phyloP scores from a whole-genome alignment of 2,888 invertebrate species.

The Trichogramma evanescens region DNA sequence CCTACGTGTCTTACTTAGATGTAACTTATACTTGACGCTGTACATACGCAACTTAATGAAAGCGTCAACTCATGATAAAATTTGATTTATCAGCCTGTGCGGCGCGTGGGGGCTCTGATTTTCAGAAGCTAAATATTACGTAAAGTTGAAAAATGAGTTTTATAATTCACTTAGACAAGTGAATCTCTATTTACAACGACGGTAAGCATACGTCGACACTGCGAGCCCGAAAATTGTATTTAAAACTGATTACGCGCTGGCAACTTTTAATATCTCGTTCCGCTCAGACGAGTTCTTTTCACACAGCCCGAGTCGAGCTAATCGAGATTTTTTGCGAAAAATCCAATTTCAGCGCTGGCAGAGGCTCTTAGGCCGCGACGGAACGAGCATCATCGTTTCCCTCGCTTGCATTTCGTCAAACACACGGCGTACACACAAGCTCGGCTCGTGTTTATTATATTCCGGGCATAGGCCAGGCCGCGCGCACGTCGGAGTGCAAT shows the following conservation, averaged over 20 bases:
- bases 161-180: constrained; percentile 19
- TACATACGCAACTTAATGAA: constrained; percentile 6
- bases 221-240: not conserved
- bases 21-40: no score
- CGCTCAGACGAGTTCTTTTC: no score
- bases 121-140: constrained; percentile 9
- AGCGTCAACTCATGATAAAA: not conserved
- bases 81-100: constrained; percentile 2
- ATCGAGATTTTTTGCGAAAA: no score
- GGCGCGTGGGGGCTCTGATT: not conserved
- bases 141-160: constrained; percentile 21
- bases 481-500: constrained; percentile 28
- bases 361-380: no score
- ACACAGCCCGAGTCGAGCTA: no score
- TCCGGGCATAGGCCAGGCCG: not conserved
- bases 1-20: no score
- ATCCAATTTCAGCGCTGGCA: no score
- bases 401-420: not conserved
- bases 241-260: not conserved
- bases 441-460: not conserved
- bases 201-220: constrained; percentile 19
- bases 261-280: no score
- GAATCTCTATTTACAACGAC: constrained; percentile 14
- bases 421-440: not conserved
- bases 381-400: no score